Base-by-base conservation (phyloP, 2,888 invertebrate species). In the Bugula neritina region DNA sequence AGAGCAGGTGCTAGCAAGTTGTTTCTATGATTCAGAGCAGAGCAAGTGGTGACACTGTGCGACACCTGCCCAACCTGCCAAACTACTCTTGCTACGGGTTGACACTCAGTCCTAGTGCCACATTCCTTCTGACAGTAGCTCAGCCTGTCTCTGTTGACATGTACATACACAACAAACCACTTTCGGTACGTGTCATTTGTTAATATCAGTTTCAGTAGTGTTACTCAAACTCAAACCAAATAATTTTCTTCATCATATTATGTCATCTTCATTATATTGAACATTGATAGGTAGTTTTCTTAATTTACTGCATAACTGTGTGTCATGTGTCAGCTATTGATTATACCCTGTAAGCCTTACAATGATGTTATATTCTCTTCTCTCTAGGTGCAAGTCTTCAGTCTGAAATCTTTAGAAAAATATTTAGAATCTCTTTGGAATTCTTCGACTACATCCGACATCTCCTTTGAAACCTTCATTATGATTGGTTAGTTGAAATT, bases 11-110 rank as follows among this genome's bases (percentile, higher is more conserved):
- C n/a, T n/a, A n/a, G n/a, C n/a, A n/a, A n/a, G n/a, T n/a, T n/a
- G n/a, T n/a, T n/a, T n/a, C n/a, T n/a, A 63, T 63, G 63, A 13
- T 63, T 10, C n/a, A 63, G 63, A 63, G n/a, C 17, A 63, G 63
- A 31, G 31, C 21, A 31, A 63, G 10, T 31, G 63, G 63, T 31
- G 63, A 63, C 5, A 63, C 31, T 10, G 5, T 25, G 3, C 63
- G 31, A 10, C 17, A 21, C 10, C 29, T 63, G 17, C 21, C 29
- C 13, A 31, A 25, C 3, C 27, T 25, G n/a, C 10, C 31, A 13
- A 21, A 63, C 17, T n/a, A 34, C 5, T 25, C 63, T 3, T 2
- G 13, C 13, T 31, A 63, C 31, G 63, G 63, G 10, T 27, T 63
- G 21, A 31, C 25, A 21, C 63, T 63, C 31, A 63, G 63, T 63